Percentiles rank a stretch among this genome's conserved stretches.
Conservation (phyloP, 2,113 vertebrate genomes). For the Rhynchomys soricoides region DNA sequence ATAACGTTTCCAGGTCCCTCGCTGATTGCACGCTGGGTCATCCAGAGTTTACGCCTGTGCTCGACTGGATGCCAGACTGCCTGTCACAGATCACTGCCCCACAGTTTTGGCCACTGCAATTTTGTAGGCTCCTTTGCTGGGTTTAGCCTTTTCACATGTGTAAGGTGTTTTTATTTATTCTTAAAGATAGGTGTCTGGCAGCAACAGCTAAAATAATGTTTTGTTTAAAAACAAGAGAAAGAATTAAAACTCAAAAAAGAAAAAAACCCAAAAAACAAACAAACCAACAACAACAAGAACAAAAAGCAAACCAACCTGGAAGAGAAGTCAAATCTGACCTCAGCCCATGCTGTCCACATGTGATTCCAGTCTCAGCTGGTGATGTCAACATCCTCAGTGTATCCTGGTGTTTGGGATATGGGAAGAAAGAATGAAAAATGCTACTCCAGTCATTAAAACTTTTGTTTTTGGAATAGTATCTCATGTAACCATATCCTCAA, state of each 20-base stretch:
- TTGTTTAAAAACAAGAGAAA: neutral
- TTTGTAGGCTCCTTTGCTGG: neutral
- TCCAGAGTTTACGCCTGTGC: too few relatives aligned
- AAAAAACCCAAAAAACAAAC: neutral
- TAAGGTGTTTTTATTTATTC: too few relatives aligned
- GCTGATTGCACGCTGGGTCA: too few relatives aligned
- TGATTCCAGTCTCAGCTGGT: neutral
- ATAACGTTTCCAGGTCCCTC: too few relatives aligned
- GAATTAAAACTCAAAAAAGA: neutral
- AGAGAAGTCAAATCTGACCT: neutral
- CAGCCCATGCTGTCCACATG: accelerated
- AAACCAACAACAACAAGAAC: neutral
- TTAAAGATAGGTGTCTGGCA: neutral
- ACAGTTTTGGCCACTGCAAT: too few relatives aligned
- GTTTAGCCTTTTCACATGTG: neutral
- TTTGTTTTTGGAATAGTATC: neutral
- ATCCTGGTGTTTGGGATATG: neutral
- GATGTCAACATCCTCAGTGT: accelerated
- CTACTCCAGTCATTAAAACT: neutral
- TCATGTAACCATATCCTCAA: neutral
- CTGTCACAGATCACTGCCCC: too few relatives aligned
- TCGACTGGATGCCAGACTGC: too few relatives aligned
- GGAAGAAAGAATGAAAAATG: neutral
- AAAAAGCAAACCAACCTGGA: neutral
- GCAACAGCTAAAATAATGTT: neutral